Base-by-base conservation (phyloP, 2,888 invertebrate genomes). In the Agrochola lychnidis region DNA sequence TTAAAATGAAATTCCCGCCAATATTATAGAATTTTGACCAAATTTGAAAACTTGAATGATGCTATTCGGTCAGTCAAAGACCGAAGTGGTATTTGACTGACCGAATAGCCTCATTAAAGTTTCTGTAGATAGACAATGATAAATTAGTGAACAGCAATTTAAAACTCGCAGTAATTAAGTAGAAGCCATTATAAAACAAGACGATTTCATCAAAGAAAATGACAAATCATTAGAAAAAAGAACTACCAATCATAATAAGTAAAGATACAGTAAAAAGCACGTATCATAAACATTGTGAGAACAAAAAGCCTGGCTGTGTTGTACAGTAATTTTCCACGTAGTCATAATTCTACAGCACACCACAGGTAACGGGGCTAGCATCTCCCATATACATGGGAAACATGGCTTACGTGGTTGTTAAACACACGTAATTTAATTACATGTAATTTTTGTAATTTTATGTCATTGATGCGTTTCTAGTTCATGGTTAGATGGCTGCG, bases 371-470 rank as follows among this genome's bases (percentile, higher is more conserved):
- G 96, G 96, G 91, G 91, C 93, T 92, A 92, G 90, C 92, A 94
- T 94, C 92, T 92, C 90, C 89, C 88, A 89, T 90, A 90, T 86
- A 92, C 92, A 94, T 94, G 95, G 94, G 95, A 95, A 95, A 93
- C 73, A 77, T 81, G 73, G 66, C 77, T 73, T 76, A 83, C 78
- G 75, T 76, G 71, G 53, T 83, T 73, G 81, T 77, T 87, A 86
- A 79, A 82, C 72, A 76, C 78, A 79, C 71, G 79, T 88, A 79
- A 87, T 87, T 86, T 79, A 87, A 87, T 88, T 80, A 82, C 73
- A 85, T 86, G 81, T 81, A 69, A 85, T 87, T 84, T 87, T 84
- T 80, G 79, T 81, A 86, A 87, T 85, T 84, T 87, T 87, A 86
- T 88, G 85, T 85, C 88, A 87, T 85, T 87, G 81, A 84, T 87